These are phyloP conservation scores for Sinhomidia bicolor DNA, from an alignment of 2,888 invertebrate species.

Conservation along the genomic window DNA sequence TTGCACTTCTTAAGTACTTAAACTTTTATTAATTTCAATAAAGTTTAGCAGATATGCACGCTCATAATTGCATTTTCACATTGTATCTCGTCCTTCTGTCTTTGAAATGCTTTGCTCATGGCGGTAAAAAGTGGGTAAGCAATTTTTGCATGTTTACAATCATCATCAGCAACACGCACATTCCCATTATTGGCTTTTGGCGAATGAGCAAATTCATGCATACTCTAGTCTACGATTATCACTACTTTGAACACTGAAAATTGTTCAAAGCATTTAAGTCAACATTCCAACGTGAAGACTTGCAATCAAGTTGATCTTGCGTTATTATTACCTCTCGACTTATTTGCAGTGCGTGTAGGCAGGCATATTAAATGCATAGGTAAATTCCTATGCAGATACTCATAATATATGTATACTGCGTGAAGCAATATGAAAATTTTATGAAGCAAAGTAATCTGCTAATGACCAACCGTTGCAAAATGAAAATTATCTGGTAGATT, in stretches of 20 bases:
- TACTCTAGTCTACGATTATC: conserved; percentile 17
- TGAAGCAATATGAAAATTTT: no score
- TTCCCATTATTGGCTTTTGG: not conserved
- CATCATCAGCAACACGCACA: not conserved
- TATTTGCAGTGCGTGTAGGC: no score
- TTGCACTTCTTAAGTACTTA: no score
- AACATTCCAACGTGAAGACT: conserved; percentile 35
- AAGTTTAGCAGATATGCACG: no score
- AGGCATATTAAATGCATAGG: no score
- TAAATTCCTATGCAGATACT: no score
- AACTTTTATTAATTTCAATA: no score
- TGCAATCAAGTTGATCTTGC: not conserved
- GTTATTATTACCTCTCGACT: not conserved
- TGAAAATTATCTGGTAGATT: conserved; percentile 45
- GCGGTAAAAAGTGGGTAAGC: not conserved
- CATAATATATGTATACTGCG: no score
- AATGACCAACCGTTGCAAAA: conserved; percentile 56
- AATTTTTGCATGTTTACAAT: not conserved
- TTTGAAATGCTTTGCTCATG: no score
- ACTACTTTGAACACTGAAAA: conserved; percentile 30
- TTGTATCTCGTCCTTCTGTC: no score
- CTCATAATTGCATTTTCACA: no score
- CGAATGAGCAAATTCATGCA: no score
- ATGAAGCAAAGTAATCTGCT: conserved; percentile 33
- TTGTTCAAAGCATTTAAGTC: conserved; percentile 27